Conservation (phyloP, 2,113 vertebrate genomes). For the Aramus guarauna region DNA sequence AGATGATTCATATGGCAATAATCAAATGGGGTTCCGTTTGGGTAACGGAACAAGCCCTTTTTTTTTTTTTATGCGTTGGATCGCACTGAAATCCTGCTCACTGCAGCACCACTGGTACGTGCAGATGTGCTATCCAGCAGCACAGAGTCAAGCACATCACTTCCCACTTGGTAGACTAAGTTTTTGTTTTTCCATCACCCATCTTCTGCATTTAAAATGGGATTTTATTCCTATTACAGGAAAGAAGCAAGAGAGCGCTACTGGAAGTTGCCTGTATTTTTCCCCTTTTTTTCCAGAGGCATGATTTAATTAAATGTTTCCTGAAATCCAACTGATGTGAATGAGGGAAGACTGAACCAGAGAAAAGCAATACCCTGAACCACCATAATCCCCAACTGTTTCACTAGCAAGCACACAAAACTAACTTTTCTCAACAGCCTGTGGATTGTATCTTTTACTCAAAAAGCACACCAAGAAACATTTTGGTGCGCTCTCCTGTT, state of each 20-base stretch:
- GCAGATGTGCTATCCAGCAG: neutral
- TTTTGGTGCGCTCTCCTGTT: neutral
- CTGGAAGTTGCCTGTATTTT: neutral
- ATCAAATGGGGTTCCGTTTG: neutral
- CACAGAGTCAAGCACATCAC: neutral
- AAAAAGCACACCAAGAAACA: neutral
- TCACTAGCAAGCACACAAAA: neutral
- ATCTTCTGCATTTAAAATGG: neutral
- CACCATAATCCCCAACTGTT: neutral
- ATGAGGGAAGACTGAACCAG: neutral
- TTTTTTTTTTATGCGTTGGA: no score
- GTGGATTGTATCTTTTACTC: neutral
- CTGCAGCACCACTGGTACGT: neutral
- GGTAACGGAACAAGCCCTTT: neutral
- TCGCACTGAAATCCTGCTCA: neutral
- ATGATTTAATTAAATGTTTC: neutral
- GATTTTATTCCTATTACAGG: neutral
- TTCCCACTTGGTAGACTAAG: rapidly evolving
- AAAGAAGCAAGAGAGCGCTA: neutral
- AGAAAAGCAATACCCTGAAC: neutral
- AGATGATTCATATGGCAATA: rapidly evolving
- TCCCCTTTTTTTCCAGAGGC: neutral
- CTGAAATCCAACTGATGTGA: neutral
- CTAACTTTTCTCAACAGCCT: neutral
- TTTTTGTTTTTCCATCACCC: neutral